Evolutionary conservation across 2,113 vertebrate genomes (phyloP), one percentile per base, ranked within the genome.

Genomic region (Lethenteron camtschaticum): DNA sequence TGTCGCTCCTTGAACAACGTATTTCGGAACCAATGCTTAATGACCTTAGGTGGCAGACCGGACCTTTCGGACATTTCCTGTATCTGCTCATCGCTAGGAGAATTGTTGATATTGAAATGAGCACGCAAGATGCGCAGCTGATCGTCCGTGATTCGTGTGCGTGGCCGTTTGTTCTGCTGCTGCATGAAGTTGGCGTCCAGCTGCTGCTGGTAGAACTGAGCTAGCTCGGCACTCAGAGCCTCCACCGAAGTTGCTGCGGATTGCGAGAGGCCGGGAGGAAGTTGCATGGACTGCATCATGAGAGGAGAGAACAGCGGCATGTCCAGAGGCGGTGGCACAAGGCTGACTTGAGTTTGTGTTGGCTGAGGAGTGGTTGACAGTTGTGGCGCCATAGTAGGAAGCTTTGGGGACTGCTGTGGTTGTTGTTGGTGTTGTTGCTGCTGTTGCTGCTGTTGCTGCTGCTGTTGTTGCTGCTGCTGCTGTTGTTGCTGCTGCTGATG

Each of bases 61-160:
- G 94, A 99, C 73, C 96, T 96, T 75, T 99, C 92, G 2, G 94
- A 90, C 94, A 99, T 99, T 81, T 99, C 94, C 79, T 99, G 95
- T 77, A 99, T 96, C 78, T 99, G 94, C 9, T 99, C 94, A 74
- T 99, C 94, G 73, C 92, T 96, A 10, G 94, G 94, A 68, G 94
- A 99, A 76, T 99, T 99, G 81, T 99, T 99, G 68, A 99, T 99
- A 73, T 99, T 91, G 77, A 99, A 99, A 76, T 99, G 96, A 71
- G 95, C 89, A 69, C 90, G 77, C 58, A 96, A 80, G 71, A 99
- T 89, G 71, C 89, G 82, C 71, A 99, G 85, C 74, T 99, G 94
- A 80, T 99, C 94, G 1, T 99, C 94, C 0, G 94, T 99, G 77
- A 99, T 99, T 56, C 94, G 85, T 0, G 94, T 99, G 20, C 94